Conservation (phyloP, 2,113 vertebrate genomes). For the Poecilia latipinna region DNA sequence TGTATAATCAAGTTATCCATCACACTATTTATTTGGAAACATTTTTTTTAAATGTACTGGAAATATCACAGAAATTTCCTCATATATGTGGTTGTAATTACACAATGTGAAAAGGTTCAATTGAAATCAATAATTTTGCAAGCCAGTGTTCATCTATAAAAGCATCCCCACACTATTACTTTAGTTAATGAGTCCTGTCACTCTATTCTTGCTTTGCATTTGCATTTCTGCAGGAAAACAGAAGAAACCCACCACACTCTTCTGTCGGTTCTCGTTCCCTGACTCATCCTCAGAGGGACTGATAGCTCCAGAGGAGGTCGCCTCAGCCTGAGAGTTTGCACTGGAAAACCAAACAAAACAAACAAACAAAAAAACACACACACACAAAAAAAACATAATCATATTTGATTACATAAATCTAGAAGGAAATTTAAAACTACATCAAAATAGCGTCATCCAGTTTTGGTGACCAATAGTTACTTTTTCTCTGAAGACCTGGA, state of each 20-base stretch:
- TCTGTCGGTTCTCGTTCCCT: constrained; percentile 82
- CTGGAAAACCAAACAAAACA: constrained; percentile 38
- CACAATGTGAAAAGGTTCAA: not conserved
- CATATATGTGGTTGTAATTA: not conserved
- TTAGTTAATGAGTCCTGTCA: not conserved
- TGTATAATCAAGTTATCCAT: no score
- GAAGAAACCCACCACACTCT: constrained; percentile 75
- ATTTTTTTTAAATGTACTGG: not conserved
- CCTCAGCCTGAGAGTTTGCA: constrained; percentile 71
- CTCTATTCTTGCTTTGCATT: not conserved
- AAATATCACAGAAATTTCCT: not conserved
- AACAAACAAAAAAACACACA: not conserved
- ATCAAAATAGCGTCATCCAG: not conserved
- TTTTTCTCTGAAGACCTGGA: constrained; percentile 73
- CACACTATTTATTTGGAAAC: not conserved
- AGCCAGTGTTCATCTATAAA: not conserved
- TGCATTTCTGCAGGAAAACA: not conserved
- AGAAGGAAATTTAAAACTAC: not conserved
- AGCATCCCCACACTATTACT: not conserved
- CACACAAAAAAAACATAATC: not conserved
- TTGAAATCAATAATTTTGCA: not conserved
- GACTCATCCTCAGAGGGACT: constrained; percentile 75
- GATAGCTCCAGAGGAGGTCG: constrained; percentile 71
- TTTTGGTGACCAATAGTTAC: constrained; percentile 64
- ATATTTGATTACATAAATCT: not conserved